phyloP scores from a whole-genome alignment of 2,113 vertebrate species.

The Nettapus auritus region DNA sequence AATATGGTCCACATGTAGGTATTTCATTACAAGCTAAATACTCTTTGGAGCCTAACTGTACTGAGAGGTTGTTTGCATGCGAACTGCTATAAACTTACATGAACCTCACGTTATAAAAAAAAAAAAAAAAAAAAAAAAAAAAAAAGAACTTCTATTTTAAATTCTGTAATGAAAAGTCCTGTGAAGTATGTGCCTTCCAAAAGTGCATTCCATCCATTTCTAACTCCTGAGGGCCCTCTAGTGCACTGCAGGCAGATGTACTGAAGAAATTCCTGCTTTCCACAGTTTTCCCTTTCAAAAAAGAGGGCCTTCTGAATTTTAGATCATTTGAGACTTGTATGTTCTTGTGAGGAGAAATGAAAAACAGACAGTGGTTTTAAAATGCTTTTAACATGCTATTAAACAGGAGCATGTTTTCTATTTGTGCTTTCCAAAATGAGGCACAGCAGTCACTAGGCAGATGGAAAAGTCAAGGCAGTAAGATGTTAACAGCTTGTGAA shows the following conservation, averaged over 20 bases:
- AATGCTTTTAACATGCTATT: neutral
- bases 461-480: neutral
- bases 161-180: slow-evolving; percentile 64
- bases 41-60: slow-evolving; percentile 32
- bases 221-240: slow-evolving; percentile 79
- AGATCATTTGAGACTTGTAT: neutral
- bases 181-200: slow-evolving; percentile 54
- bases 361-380: neutral
- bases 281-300: neutral
- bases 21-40: slow-evolving; percentile 46
- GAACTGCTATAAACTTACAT: slow-evolving; percentile 33
- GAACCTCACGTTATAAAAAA: neutral
- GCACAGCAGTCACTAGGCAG: neutral
- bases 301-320: neutral
- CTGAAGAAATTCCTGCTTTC: neutral
- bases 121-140: neutral
- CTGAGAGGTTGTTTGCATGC: slow-evolving; percentile 22
- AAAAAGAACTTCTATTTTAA: slow-evolving; percentile 65
- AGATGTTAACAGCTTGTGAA: neutral
- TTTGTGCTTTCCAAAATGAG: neutral
- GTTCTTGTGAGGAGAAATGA: neutral
- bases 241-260: slow-evolving; percentile 51
- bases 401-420: neutral
- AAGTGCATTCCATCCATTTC: slow-evolving; percentile 56
- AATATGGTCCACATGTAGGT: slow-evolving; percentile 42